Conservation (phyloP, 2,888 invertebrate species). For the Heliconius erato region DNA sequence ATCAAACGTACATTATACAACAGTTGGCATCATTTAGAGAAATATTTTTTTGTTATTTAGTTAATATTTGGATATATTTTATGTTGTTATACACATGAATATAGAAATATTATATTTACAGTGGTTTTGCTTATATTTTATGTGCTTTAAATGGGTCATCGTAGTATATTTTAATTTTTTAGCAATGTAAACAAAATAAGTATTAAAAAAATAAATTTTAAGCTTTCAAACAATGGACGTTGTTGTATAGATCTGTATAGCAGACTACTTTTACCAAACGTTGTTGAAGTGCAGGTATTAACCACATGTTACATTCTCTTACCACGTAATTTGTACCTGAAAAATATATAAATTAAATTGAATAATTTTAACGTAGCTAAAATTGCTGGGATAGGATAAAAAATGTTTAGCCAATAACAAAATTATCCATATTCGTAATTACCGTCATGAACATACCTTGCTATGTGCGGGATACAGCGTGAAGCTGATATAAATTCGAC, state of each 20-base stretch:
- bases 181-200: conserved; percentile 50
- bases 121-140: background rate
- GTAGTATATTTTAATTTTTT: background rate
- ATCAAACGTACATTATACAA: background rate
- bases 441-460: conserved; percentile 58
- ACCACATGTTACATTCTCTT: conserved; percentile 67
- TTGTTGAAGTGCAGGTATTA: conserved; percentile 60
- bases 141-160: conserved; percentile 1
- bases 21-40: background rate
- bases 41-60: background rate
- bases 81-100: background rate
- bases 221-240: conserved; percentile 59
- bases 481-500: too few relatives aligned
- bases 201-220: conserved; percentile 56
- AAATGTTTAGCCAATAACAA: background rate
- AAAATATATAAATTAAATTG: conserved; percentile 44
- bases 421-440: conserved; percentile 37
- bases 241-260: conserved; percentile 70
- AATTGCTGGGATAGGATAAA: too few relatives aligned
- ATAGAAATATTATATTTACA: background rate
- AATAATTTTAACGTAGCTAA: background rate
- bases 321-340: conserved; percentile 66
- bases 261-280: conserved; percentile 57
- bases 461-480: too few relatives aligned
- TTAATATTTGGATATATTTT: background rate